Base-by-base conservation (phyloP, 2,888 invertebrate genomes). In the Archaeoteleia sp. region DNA sequence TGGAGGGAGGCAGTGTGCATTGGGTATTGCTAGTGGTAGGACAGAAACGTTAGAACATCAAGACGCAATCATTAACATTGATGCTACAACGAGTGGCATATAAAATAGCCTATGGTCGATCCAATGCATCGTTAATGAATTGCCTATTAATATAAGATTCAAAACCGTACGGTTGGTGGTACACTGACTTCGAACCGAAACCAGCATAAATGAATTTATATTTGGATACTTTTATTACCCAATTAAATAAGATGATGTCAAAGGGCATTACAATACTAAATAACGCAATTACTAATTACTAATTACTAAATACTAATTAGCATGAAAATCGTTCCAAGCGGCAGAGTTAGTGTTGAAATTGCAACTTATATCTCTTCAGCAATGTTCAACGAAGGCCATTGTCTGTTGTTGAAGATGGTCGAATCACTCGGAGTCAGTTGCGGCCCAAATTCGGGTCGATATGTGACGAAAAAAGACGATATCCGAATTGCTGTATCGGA, bases 381-480 rank as follows among this genome's bases (percentile, higher is more conserved):
- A 7, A 13, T 51, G 12, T 67, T 78, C 43, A 78, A 78, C 70
- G 74, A 79, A 72, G 76, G 78, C n/a, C 65, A 49, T 32, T 35
- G 51, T 10, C 65, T 32, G 7, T 8, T 55, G 8, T 13, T 55
- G 7, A 45, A 43, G 10, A 10, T 45, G 5, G 12, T 54, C 4
- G 23, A 54, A 3, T 14, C 34, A 9, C 15, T 54, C 5, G 54
- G 43, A 14, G 32, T 53, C 2, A 7, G 10, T 2, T 43, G 43
- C 10, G 54, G 60, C 25, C 61, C 45, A 7, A 70, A 70, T 58
- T 61, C 66, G 8, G 68, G 71, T 69, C 6, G 40, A 15, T 72
- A 66, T 39, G 60, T 53, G 5, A 63, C 48, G 39, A 67, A 71
- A 57, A 60, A 62, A 25, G 74, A 74, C 39, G 49, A 14, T 8